These are phyloP conservation scores for Cyanocitta stelleri DNA, from an alignment of 2,113 vertebrate genomes.

Conservation along the genomic window DNA sequence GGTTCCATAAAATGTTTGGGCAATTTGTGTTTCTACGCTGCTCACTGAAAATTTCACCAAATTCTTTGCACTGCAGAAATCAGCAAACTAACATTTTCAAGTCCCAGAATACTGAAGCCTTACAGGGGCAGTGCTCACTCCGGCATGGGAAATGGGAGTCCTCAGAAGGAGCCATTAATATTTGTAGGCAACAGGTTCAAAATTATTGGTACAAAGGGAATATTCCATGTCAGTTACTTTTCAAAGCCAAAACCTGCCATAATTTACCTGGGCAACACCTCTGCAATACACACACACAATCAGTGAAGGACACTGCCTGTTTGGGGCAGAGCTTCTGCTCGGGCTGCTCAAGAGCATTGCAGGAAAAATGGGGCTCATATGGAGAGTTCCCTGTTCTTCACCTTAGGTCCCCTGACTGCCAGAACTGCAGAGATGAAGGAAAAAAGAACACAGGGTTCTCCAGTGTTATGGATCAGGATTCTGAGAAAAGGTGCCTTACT, in stretches of 20 bases:
- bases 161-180: not conserved
- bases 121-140: not conserved
- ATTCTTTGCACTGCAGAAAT: not conserved
- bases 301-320: not conserved
- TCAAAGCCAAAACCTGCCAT: not conserved
- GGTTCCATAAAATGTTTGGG: not conserved
- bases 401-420: not conserved
- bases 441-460: accelerated
- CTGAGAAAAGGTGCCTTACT: not conserved
- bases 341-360: not conserved
- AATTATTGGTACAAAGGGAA: not conserved
- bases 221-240: not conserved
- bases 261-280: not conserved
- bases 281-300: accelerated
- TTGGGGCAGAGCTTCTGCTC: not conserved
- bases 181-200: not conserved
- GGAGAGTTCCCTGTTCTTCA: not conserved
- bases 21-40: not conserved
- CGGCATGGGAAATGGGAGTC: accelerated
- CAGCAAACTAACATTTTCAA: not conserved
- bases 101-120: not conserved
- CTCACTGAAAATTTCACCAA: not conserved
- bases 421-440: not conserved
- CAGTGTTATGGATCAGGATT: not conserved
- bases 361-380: not conserved